Evolutionary conservation across 1,140 invertebrate genomes (phyloP).

Genomic region (Brachionus manjavacas): DNA sequence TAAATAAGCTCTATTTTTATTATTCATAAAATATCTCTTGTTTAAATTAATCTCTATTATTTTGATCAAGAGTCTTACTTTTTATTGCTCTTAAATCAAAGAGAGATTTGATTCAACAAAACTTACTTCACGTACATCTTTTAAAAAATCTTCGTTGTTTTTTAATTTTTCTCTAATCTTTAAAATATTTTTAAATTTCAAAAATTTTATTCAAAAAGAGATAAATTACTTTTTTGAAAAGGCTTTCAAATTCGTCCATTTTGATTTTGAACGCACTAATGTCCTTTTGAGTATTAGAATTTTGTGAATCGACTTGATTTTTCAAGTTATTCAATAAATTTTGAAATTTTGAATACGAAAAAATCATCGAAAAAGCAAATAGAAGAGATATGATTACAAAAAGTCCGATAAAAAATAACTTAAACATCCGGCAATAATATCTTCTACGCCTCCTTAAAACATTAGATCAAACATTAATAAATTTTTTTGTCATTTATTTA

Average conservation of each 20-base stretch:
- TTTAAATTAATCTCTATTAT: no score
- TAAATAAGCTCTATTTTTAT: no score
- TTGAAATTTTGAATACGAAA: conserved; percentile 38
- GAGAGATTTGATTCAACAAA: not conserved
- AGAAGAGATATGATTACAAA: not conserved
- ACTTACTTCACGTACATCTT: not conserved
- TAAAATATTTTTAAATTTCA: not conserved
- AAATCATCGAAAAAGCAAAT: not conserved
- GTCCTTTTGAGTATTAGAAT: not conserved
- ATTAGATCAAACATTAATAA: not conserved
- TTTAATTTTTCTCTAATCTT: not conserved
- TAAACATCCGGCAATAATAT: conserved; percentile 6
- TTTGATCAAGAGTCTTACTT: no score
- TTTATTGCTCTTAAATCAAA: not conserved
- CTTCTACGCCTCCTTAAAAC: not conserved
- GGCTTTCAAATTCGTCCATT: not conserved
- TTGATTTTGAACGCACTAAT: not conserved
- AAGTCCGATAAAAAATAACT: conserved; percentile 5
- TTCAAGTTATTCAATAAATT: conserved; percentile 17
- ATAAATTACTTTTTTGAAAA: conserved; percentile 5
- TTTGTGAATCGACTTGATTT: conserved; percentile 10
- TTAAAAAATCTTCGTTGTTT: not conserved
- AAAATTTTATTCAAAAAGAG: not conserved
- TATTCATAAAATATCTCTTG: no score
- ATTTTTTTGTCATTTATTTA: not conserved